Base-by-base conservation (phyloP, 2,888 invertebrate genomes). In the Spodoptera picta region DNA sequence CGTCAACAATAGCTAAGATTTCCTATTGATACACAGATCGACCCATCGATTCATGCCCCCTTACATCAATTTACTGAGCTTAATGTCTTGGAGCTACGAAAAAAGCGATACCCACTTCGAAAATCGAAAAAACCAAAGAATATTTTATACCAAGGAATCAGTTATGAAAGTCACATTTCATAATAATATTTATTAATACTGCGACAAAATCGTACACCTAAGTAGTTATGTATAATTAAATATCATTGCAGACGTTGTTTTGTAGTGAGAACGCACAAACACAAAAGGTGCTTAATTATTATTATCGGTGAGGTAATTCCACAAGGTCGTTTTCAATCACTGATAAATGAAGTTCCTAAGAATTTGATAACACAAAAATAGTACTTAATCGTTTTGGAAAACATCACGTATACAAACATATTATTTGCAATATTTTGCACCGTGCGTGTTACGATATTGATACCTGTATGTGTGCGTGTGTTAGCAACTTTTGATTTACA, bases 1-100 rank as follows among this genome's bases (percentile, higher is more conserved):
- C 67, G 61, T 63, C 64, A 75, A 84, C 83, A 85, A 85, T 81
- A 73, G 73, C 63, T 62, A 68, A 66, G 76, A 80, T 79, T 67
- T 69, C 60, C 60, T 75, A 80, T 76, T 79, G 78, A 81, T 77
- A 76, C 71, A 67, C 66, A 59, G 79, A 83, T 81, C 74, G 67
- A 71, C 42, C 62, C 71, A 75, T 79, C 73, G 68, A 80, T 79
- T 75, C 62, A 41, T 73, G 70, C 63, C 58, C 63, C 58, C 57
- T 67, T 56, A 55, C 52, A 67, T 68, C 75, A 54, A 76, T 72
- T 65, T 46, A 63, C 74, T 72, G 64, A 65, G 60, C 64, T 65
- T 76, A 62, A 64, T 41, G 57, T 48, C 58, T 56, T 46, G 27
- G 41, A 31, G 62, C 62, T 51, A 63, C 44, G 50, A 73, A 77